A percentile compares a stretch with the other conserved stretches of the same genome.
phyloP scores from a whole-genome alignment of 2,888 invertebrate species.

The Brachylomia viminalis region DNA sequence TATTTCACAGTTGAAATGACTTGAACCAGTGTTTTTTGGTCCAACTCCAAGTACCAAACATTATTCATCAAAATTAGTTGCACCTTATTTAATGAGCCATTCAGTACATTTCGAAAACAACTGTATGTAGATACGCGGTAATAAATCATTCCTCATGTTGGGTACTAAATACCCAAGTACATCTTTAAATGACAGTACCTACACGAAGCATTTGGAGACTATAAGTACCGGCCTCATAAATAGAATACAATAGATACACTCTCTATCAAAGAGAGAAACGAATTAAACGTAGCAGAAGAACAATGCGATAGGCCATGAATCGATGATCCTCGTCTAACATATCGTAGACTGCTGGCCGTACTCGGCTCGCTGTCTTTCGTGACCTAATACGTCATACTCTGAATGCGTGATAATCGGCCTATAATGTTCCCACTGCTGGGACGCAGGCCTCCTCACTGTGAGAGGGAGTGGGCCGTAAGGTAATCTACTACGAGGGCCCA shows the following conservation, averaged over 20 bases:
- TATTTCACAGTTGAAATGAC: conserved; percentile 28
- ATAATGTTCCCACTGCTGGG: background rate
- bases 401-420: background rate
- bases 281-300: background rate
- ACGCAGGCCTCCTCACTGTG: background rate
- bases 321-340: background rate
- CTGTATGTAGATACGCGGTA: background rate
- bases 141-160: conserved; percentile 4
- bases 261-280: background rate
- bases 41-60: conserved; percentile 33
- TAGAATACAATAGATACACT: background rate
- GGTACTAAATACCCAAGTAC: background rate
- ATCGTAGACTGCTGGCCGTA: background rate
- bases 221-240: background rate
- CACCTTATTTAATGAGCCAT: conserved; percentile 13
- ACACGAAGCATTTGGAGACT: background rate
- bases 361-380: background rate
- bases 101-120: conserved; percentile 23
- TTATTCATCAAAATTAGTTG: conserved; percentile 26
- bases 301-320: background rate
- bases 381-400: background rate
- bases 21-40: conserved; percentile 24
- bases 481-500: background rate
- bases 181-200: conserved; percentile 10
- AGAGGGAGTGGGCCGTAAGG: background rate